Base-by-base conservation (phyloP, 2,797 vertebrate genomes). In the Hoplostethus atlanticus region DNA sequence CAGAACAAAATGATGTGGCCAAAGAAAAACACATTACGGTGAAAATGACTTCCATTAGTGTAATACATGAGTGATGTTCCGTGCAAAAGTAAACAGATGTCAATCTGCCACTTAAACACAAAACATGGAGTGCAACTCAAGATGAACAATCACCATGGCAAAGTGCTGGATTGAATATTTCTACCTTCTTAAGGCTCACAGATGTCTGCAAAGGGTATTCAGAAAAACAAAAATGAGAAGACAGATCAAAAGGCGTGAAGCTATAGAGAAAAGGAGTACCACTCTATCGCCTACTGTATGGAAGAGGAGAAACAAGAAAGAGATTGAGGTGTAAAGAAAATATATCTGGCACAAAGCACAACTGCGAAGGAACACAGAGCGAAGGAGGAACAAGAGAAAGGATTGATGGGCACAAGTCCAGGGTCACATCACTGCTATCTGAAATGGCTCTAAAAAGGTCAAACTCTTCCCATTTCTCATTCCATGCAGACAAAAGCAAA, bases 151-250 rank as follows among this genome's bases (percentile, higher is more conserved):
- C 72, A 83, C 53, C 51, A 64, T 61, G 30, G 56, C 55, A 40
- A 83, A 76, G 79, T 53, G 69, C 15, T 76, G 7, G 64, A 75
- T 52, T 4, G 71, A 89, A 81, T 52, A 60, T 42, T 57, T 84
- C 78, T 93, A 93, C 93, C 93, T 94, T 94, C 68, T 93, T 94
- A 76, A 89, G 0, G 76, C 11, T 89, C 57, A 13, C 34, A 63
- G 89, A 66, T 36, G 73, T 83, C 92, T 94, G 90, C 6, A 86
- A 90, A 80, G 47, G 0, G 46, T 57, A 48, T 84, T 77, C 16
- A 77, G 50, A 82, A 70, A 74, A 80, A 81, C 52, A 76, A 40
- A 59, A 61, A 77, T 71, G 42, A 76, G 11, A 81, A 68, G n/a
- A 67, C 40, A 83, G 51, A 5, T 40, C 54, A 54, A 51, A 62